Percentiles rank a stretch among this genome's conserved stretches.
These are phyloP conservation scores for Dicroscelio sp. DNA, from an alignment of 2,888 invertebrate genomes.

Conservation along the genomic window DNA sequence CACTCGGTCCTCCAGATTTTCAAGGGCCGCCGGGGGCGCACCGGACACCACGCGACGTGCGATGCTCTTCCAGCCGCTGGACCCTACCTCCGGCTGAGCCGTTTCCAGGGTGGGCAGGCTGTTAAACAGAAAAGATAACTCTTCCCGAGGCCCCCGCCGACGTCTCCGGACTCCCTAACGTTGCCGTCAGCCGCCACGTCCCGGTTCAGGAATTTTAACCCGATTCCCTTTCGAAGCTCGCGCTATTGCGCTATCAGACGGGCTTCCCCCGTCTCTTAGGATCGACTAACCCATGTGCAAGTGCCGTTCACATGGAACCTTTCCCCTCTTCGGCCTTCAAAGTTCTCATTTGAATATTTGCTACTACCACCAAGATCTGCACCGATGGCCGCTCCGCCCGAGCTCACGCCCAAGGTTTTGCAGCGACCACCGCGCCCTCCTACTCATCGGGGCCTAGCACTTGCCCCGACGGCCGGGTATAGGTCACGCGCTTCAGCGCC, in stretches of 20 bases:
- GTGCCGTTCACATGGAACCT: too few relatives aligned
- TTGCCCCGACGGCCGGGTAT: conserved; percentile 89
- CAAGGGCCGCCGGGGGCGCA: neutral
- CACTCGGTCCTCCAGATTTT: neutral
- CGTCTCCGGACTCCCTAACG: neutral
- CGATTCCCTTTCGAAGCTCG: neutral
- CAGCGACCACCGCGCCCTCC: conserved; percentile 91
- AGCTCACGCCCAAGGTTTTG: too few relatives aligned
- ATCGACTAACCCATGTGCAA: too few relatives aligned
- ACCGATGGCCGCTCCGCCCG: too few relatives aligned
- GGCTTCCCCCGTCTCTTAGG: too few relatives aligned
- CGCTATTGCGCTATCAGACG: too few relatives aligned
- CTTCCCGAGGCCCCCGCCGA: neutral
- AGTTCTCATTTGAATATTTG: too few relatives aligned
- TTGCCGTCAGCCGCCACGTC: neutral
- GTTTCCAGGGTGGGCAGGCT: neutral
- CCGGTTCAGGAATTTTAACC: neutral
- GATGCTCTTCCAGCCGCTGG: neutral
- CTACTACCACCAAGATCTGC: too few relatives aligned
- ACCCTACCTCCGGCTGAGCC: neutral
- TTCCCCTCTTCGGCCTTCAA: too few relatives aligned
- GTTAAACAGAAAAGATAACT: neutral
- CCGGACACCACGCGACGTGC: neutral
- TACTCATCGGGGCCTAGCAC: conserved; percentile 89
- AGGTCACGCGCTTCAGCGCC: conserved; percentile 93